Base-by-base conservation (phyloP, 1,140 invertebrate species). In the Drosophila ogumai region DNA sequence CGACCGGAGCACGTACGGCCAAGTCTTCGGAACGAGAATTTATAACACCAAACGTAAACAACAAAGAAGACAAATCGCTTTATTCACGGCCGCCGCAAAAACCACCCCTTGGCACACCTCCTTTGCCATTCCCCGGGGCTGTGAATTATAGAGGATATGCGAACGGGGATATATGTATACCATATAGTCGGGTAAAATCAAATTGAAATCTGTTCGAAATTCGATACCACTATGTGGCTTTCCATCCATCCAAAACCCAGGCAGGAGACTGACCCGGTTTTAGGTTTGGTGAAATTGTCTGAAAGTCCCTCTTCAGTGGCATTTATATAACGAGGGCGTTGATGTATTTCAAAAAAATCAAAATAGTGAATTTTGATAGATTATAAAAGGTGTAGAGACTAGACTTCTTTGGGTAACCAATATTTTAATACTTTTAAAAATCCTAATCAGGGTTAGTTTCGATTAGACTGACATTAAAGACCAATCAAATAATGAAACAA, bases 161-260 rank as follows among this genome's bases (percentile, higher is more conserved):
- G 52, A 66, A 41, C 59, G 56, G 59, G 54, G 57, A 60, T 71
- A 61, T 72, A 61, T 72, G 69, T 78, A 44, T 28, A 65, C 38
- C 19, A 13, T 63, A 43, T 61, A 43, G 74, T 71, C 77, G 74
- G 46, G 84, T 58, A 75, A 91, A 91, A 91, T 91, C 86, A 85
- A 88, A 91, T 88, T 82, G 81, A 91, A 91, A 91, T 91, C 82
- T 91, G 90, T 61, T 86, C 74, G 91, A 86, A 91, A 91, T 91
- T 80, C 69, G 88, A 91, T 88, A 85, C 78, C 69, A 25, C 13
- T 54, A 36, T 69, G 47, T 86, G 76, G 59, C 38, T 74, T 75
- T 52, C 41, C 32, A 49, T 13, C 9, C 31, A 17, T 47, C n/a
- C 3, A 61, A 31, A 0, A 31, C n/a, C 22, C 10, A 66, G 25